Evolutionary conservation across 2,888 invertebrate species (phyloP), one percentile per base, ranked within the genome.

Genomic region (Cyclophora albipunctata): DNA sequence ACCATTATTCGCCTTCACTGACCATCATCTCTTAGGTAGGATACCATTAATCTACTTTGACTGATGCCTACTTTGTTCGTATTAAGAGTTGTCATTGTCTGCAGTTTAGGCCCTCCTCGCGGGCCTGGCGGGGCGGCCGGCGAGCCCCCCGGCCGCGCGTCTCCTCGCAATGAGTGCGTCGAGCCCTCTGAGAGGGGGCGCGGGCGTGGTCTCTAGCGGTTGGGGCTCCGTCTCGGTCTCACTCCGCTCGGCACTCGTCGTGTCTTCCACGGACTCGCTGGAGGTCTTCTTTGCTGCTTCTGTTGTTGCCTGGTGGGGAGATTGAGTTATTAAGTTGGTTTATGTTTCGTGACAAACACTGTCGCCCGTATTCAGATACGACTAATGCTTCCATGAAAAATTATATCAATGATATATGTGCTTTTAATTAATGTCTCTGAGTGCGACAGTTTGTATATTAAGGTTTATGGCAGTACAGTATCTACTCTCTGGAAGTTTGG

Each of bases 121-220:
- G 43, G 84, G 84, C 46, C 85, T 64, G 37, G 69, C 74, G 3
- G 81, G 84, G 3, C 84, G 59, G 34, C 69, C 70, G 34, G 81
- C 83, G 48, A 76, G 69, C 46, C 81, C 81, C 44, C 78, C 83
- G 35, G 91, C 90, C 66, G 94, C 87, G 72, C 94, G 91, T 62
- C 95, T 87, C 45, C 93, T 91, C 3, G 93, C 93, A 46, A 95
- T 83, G 40, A 95, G 86, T 42, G 94, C 93, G 64, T 90, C 90
- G 0, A 93, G 80, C 0, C 93, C 93, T 54, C 91, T 89, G 37
- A 93, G 90, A 50, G 90, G 89, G 45, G 90, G 88, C 53, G 91
- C 90, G 35, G 89, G 80, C 49, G 91, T 91, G 40, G 86, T 87
- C 61, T 85, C 84, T 3, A 65, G 66, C 1, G 75, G 69, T 20